A percentile compares a stretch with the other conserved stretches of the same genome.
Evolutionary conservation across 2,113 vertebrate genomes (phyloP).

Genomic region (Ciconia boyciana): DNA sequence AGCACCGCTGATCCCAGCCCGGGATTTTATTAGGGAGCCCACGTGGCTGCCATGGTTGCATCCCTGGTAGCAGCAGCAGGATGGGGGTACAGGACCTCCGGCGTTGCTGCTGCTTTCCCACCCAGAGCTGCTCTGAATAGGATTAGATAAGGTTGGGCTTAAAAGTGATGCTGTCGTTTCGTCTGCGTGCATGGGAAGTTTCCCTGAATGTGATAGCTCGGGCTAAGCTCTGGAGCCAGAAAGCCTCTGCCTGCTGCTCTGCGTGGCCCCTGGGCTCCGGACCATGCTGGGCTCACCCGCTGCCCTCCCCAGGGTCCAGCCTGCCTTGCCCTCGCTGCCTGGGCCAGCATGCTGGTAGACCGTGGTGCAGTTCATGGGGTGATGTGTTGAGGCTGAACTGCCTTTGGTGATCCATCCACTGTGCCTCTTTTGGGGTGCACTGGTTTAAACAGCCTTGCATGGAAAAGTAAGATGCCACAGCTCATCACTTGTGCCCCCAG

Average conservation of each 20-base stretch:
- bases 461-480: background rate
- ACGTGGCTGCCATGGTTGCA: background rate
- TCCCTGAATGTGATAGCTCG: background rate
- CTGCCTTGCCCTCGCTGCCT: background rate
- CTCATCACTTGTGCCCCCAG: background rate
- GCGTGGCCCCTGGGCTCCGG: background rate
- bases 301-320: background rate
- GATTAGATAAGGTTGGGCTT: background rate
- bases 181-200: background rate
- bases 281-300: fast-evolving
- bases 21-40: background rate
- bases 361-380: background rate
- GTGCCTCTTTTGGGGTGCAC: background rate
- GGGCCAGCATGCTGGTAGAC: background rate
- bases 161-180: background rate
- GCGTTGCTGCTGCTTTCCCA: background rate
- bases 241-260: background rate
- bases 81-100: background rate
- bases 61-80: background rate
- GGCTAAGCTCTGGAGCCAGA: background rate
- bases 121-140: background rate
- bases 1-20: background rate
- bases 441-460: background rate
- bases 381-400: fast-evolving
- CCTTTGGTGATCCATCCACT: background rate